Conservation (phyloP, 2,797 vertebrate genomes). For the Sorex maritimensis region DNA sequence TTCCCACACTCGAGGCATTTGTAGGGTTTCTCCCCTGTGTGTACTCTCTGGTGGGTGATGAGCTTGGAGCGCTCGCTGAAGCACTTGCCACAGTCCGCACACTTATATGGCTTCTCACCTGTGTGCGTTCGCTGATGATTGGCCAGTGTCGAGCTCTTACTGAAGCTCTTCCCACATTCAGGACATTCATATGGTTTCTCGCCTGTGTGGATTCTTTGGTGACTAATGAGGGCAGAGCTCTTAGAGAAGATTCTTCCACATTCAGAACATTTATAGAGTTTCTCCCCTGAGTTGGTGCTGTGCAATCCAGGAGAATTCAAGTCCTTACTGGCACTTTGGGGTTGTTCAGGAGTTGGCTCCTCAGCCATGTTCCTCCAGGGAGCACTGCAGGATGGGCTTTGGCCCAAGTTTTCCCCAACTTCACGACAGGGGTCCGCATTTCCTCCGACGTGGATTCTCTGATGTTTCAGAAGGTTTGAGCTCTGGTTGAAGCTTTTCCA, state of each 20-base stretch:
- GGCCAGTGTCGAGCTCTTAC: slow-evolving; percentile 82
- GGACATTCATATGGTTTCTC: slow-evolving; percentile 84
- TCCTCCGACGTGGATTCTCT: slow-evolving; percentile 79
- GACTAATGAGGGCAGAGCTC: slow-evolving; percentile 86
- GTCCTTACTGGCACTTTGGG: not conserved
- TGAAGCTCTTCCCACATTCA: slow-evolving; percentile 86
- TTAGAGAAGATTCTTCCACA: slow-evolving; percentile 87
- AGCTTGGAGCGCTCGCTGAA: slow-evolving; percentile 86
- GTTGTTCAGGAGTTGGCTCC: not conserved
- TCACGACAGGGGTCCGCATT: not conserved
- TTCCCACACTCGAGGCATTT: slow-evolving; percentile 84
- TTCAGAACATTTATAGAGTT: slow-evolving; percentile 77
- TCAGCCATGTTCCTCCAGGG: slow-evolving; percentile 41
- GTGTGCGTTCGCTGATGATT: slow-evolving; percentile 85
- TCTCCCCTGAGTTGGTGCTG: slow-evolving; percentile 70
- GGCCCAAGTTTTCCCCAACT: not conserved
- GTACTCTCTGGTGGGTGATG: slow-evolving; percentile 85
- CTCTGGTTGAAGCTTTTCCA: slow-evolving; percentile 85
- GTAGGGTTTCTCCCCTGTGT: slow-evolving; percentile 87
- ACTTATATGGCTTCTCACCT: slow-evolving; percentile 78
- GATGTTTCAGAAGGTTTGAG: slow-evolving; percentile 83
- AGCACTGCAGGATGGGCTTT: slow-evolving; percentile 30
- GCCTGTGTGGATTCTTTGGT: slow-evolving; percentile 87
- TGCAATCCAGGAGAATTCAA: not conserved
- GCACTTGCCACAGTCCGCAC: slow-evolving; percentile 82